Evolutionary conservation across 2,888 invertebrate genomes (phyloP), one percentile per base, ranked within the genome.

Genomic region (Drosophila tanythrix): DNA sequence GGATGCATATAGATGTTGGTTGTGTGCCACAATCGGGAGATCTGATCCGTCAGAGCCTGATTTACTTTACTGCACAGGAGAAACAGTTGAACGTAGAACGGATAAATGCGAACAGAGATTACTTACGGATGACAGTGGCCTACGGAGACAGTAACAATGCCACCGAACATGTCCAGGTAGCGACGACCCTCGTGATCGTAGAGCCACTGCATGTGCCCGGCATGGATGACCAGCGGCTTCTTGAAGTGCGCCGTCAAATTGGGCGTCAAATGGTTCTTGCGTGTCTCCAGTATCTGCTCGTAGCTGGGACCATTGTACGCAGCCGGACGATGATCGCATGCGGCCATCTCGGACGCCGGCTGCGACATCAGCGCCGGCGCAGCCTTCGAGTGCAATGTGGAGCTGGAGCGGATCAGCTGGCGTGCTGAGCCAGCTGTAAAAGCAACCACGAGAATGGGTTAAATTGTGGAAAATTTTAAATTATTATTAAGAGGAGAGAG

Each of bases 41-140:
- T 94, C 94, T 99, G 99, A 48, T 96, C 95, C 43, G 94, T 95
- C 11, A 97, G 94, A 2, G 97, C 98, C 72, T 95, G 95, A 3
- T 95, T 96, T 0, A 99, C 96, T 94, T 97, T 98, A 58, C 99
- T 99, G 71, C 3, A 43, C 57, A 33, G 2, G 3, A n/a, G 2
- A 6, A 38, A 2, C 2, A 7, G 6, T 7, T 55, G 0, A 25
- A 3, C n/a, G 6, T 48, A 7, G 29, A 10, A n/a, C 8, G 27
- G 4, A 1, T 46, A 15, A 25, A 25, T 46, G 15, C 3, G 1
- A 13, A n/a, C 3, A 21, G 21, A 61, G 10, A 1, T 10, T 48
- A 95, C 97, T 96, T 94, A 98, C 98, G 99, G 99, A 94, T 99
- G 99, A 92, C 98, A 98, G 93, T 99, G 99, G 29, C 99, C 99